Base-by-base conservation (phyloP, 2,888 invertebrate genomes). In the Ophioninae sp. region DNA sequence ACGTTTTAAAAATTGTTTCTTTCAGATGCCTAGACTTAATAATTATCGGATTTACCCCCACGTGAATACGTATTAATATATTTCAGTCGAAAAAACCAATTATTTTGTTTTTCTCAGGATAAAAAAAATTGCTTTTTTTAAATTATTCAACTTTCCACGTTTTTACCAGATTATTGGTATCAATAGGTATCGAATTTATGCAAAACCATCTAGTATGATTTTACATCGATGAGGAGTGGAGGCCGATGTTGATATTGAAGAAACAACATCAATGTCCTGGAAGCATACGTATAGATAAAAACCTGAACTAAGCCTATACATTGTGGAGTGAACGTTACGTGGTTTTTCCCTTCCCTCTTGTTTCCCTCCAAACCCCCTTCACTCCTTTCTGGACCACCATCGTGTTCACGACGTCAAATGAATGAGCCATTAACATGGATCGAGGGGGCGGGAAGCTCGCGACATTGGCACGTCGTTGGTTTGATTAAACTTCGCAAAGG, bases 401-500 rank as follows among this genome's bases (percentile, higher is more conserved):
- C 8, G 22, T 41, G 41, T 59, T 37, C 56, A 58, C 75, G 65
- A 82, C 71, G 30, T 75, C 39, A 79, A 64, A 82, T 75, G 82
- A 82, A 82, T 82, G 75, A 79, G 79, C 79, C 71, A 82, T 79
- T 82, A 78, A 59, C 71, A 59, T 58, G 51, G 30, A n/a, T 9
- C 37, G 51, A 74, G 51, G 56, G 30, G 17, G 74, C 10, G 37
- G 56, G 74, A 56, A 44, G 37, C n/a, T 64, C 73, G 73, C 73
- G 80, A 72, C 56, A 67, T 44, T 30, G 76, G 56, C 76, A 80
- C 72, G 76, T 77, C 73, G 76, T 80, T 72, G 73, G 79, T 73
- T 80, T 77, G 68, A 83, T 83, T 83, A 77, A 83, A 83, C 77
- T 83, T 68, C 67, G 85, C 84, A 85, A 84, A 85, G 85, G 82